Evolutionary conservation across 2,888 invertebrate species (phyloP).

Genomic region (Melinaea marsaeus): DNA sequence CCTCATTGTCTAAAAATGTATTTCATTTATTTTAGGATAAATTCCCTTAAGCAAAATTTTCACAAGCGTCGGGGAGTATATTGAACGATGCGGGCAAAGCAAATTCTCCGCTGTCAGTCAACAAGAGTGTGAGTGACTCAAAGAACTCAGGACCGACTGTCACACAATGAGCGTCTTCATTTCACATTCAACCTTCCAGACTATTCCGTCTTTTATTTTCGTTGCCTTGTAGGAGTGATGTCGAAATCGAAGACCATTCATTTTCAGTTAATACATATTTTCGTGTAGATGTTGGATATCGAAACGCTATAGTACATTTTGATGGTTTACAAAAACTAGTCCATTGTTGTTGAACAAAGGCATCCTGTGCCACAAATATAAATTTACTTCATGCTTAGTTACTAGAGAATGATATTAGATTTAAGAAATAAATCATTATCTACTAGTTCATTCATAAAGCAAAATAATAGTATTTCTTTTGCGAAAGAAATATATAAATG

Average conservation of each 20-base stretch:
- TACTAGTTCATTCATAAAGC: too few species aligned
- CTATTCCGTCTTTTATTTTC: conserved; percentile 25
- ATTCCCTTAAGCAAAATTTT: conserved; percentile 4
- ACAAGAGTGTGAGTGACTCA: conserved; percentile 15
- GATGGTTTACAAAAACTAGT: too few species aligned
- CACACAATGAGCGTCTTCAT: conserved; percentile 37
- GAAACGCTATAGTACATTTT: too few species aligned
- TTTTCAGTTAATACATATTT: conserved; percentile 13
- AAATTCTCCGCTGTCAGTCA: conserved; percentile 10
- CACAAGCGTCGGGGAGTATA: conserved; percentile 3
- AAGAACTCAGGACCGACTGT: conserved; percentile 25
- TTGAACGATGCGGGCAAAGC: conserved; percentile 8
- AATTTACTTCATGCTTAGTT: too few species aligned
- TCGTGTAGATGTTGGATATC: too few species aligned
- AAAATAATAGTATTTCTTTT: conserved; percentile 7
- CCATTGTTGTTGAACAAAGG: too few species aligned
- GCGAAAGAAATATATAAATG: too few species aligned
- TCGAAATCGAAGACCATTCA: conserved; percentile 37
- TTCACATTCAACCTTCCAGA: conserved; percentile 29
- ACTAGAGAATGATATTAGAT: too few species aligned
- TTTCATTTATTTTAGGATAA: conserved; percentile 1
- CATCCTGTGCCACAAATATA: too few species aligned
- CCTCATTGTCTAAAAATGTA: not conserved
- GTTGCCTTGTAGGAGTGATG: conserved; percentile 43
- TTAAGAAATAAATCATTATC: too few species aligned